Base-by-base conservation (phyloP, 2,797 vertebrate species). In the Gila robusta region DNA sequence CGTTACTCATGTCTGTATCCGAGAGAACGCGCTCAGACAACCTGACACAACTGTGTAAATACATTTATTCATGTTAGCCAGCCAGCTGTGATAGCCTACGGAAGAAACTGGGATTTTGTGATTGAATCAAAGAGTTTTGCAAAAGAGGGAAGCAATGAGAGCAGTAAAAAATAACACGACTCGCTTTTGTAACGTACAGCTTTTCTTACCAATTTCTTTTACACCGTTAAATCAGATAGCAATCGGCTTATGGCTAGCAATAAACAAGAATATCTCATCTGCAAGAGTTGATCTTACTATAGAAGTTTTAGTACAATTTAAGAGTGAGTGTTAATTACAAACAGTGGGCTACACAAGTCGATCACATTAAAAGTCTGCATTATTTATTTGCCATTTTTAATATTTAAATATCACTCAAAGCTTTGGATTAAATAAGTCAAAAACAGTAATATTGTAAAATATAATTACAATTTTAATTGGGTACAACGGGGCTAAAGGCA, bases 11-110 rank as follows among this genome's bases (percentile, higher is more conserved):
- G 72, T 72, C 79, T 85, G 80, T 41, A 70, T 77, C 39, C 52
- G 4, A 76, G 78, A 66, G 64, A 84, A 49, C 59, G 16, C 17
- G 3, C 17, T 72, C 62, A 35, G 59, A 74, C 73, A 78, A 84
- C 62, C 82, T 66, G 32, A 32, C 73, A 54, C 70, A 86, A 71
- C 67, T 70, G 78, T 86, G 78, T 74, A 74, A 83, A 83, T 76
- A 83, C 44, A 39, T 66, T 7, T 49, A 66, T 76, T 37, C 41
- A 77, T 14, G 5, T 77, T 67, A 26, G 71, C 70, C 81, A 39
- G 72, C 23, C 59, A 66, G 71, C 5, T 83, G 56, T 39, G 81
- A 74, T 49, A 83, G 80, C 14, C 28, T 37, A 52, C 0, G 32
- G 64, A 44, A 59, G 52, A 82, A 44, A 44, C 67, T 59, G 81